Evolutionary conservation across 2,797 vertebrate genomes (phyloP).

Genomic region (Chromis chromis): DNA sequence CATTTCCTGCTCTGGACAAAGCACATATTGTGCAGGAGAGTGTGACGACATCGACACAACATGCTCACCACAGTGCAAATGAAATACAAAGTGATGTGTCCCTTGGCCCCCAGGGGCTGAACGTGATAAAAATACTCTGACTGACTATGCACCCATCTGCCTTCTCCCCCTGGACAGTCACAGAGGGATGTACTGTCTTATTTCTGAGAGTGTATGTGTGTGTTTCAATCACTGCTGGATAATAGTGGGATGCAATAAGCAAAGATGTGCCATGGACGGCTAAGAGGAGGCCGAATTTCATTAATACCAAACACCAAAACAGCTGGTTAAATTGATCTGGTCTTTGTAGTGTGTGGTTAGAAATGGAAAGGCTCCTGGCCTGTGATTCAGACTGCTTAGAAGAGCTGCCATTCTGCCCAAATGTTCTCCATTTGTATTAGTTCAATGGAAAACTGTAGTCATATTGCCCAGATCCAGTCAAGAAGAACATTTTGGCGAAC

Average conservation of each 20-base stretch:
- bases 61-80: slow-evolving; percentile 53
- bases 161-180: slow-evolving; percentile 32
- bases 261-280: neutral
- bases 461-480: slow-evolving; percentile 32
- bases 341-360: slow-evolving; percentile 31
- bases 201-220: slow-evolving; percentile 15
- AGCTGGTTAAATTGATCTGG: slow-evolving; percentile 38
- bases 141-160: slow-evolving; percentile 63
- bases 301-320: slow-evolving; percentile 22
- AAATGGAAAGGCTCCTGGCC: slow-evolving; percentile 13
- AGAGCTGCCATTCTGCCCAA: slow-evolving; percentile 26
- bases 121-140: slow-evolving; percentile 72
- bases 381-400: slow-evolving; percentile 22
- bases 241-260: neutral
- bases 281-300: slow-evolving; percentile 5
- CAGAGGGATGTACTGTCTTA: slow-evolving; percentile 43
- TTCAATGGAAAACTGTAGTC: slow-evolving; percentile 43
- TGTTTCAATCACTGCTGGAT: slow-evolving; percentile 14
- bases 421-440: slow-evolving; percentile 29
- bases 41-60: slow-evolving; percentile 68
- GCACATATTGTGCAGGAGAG: slow-evolving; percentile 68
- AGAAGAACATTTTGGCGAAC: slow-evolving; percentile 46
- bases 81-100: slow-evolving; percentile 63
- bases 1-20: slow-evolving; percentile 78
- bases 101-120: slow-evolving; percentile 44